A percentile compares a stretch with the other conserved stretches of the same genome.
Conservation (phyloP, 2,888 invertebrate species). For the Teinopalpus imperialis region DNA sequence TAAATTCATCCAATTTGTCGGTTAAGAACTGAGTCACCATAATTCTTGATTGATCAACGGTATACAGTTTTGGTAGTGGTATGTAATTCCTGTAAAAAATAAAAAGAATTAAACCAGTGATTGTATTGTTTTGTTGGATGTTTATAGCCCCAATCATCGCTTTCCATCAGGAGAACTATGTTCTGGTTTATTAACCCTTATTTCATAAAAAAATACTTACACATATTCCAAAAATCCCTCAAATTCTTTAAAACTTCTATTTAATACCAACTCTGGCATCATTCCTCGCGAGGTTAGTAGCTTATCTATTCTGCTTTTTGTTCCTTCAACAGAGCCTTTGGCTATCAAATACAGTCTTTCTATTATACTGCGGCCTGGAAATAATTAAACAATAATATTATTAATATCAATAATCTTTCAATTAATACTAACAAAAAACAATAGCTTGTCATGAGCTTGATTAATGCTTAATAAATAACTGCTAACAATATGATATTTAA, state of each 20-base stretch:
- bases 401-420: constrained; percentile 6
- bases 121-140: too few relatives aligned
- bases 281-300: constrained; percentile 57
- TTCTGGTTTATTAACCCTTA: too few relatives aligned
- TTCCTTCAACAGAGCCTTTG: constrained; percentile 58
- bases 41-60: constrained; percentile 60
- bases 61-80: constrained; percentile 65
- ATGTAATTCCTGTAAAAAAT: constrained; percentile 57
- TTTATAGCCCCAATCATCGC: too few relatives aligned
- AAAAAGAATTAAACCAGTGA: too few relatives aligned
- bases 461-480: too few relatives aligned
- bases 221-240: constrained; percentile 43
- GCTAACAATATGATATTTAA: too few relatives aligned
- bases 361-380: constrained; percentile 47
- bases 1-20: constrained; percentile 57
- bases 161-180: too few relatives aligned
- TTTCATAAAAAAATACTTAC: too few relatives aligned
- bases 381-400: too few relatives aligned
- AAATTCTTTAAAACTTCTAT: constrained; percentile 55
- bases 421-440: too few relatives aligned
- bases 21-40: constrained; percentile 61
- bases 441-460: too few relatives aligned
- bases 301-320: constrained; percentile 58
- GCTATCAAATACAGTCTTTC: constrained; percentile 56
- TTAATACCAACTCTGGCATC: constrained; percentile 60